Conservation (phyloP, 2,113 vertebrate genomes). For the Canis aureus region DNA sequence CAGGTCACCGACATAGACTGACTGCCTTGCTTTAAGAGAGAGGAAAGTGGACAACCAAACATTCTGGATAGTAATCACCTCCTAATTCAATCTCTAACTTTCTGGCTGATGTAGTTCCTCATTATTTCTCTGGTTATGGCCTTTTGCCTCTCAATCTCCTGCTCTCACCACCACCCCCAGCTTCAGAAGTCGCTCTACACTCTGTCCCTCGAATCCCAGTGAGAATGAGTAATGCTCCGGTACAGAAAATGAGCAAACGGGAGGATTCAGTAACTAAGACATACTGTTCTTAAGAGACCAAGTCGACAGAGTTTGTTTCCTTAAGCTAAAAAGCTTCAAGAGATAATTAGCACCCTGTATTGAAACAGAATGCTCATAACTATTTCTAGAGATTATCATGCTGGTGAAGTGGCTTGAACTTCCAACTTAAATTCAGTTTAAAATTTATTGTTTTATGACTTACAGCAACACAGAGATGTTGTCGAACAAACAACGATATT, state of each 20-base stretch:
- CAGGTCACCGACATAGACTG: background rate
- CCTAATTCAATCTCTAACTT: background rate
- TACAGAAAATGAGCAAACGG: background rate
- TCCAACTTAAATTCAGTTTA: conserved; percentile 16
- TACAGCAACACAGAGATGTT: background rate
- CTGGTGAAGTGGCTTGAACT: background rate
- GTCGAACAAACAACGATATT: background rate
- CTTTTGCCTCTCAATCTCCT: background rate
- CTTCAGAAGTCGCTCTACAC: background rate
- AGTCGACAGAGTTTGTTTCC: background rate
- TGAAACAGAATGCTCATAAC: background rate
- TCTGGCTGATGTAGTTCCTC: background rate
- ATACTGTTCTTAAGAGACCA: background rate
- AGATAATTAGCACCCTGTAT: background rate
- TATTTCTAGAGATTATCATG: background rate
- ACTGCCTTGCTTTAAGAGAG: background rate
- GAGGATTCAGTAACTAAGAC: background rate
- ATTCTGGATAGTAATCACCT: background rate
- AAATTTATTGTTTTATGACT: background rate
- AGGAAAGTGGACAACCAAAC: background rate
- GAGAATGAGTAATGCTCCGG: background rate
- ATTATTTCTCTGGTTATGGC: background rate
- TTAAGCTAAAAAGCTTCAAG: background rate
- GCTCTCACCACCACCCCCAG: background rate
- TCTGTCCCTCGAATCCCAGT: background rate